A percentile compares a stretch with the other conserved stretches of the same genome.
phyloP scores from a whole-genome alignment of 2,888 invertebrate species.

The Lottia gigantea region DNA sequence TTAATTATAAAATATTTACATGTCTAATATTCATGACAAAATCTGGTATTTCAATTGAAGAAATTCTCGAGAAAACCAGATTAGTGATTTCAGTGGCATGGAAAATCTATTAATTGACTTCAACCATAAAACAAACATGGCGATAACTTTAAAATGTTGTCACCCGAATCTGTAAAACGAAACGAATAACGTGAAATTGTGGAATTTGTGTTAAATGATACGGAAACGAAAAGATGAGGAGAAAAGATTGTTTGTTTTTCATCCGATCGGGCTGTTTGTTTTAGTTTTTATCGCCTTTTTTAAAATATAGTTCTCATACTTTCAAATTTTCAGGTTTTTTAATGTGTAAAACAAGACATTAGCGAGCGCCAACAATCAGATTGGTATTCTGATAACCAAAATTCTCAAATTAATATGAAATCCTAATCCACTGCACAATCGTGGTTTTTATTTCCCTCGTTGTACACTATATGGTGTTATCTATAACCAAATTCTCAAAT shows the following conservation, averaged over 20 bases:
- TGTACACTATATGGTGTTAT: no score
- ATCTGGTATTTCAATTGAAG: not conserved
- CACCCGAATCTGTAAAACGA: not conserved
- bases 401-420: no score
- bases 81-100: not conserved
- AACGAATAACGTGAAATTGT: constrained; percentile 2
- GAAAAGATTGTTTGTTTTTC: not conserved
- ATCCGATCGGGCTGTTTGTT: not conserved
- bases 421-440: no score
- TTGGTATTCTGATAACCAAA: not conserved
- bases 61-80: not conserved
- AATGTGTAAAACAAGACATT: constrained; percentile 7
- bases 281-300: not conserved
- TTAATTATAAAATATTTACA: no score
- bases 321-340: not conserved
- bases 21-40: no score
- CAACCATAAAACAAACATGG: not conserved
- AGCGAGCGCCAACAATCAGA: not conserved
- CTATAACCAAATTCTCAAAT: no score
- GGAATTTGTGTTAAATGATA: not conserved
- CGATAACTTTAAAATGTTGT: not conserved
- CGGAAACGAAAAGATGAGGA: not conserved
- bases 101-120: not conserved
- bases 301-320: not conserved
- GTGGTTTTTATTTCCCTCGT: no score